Conservation (phyloP, 1,140 invertebrate species). For the Pristionchus pacificus region DNA sequence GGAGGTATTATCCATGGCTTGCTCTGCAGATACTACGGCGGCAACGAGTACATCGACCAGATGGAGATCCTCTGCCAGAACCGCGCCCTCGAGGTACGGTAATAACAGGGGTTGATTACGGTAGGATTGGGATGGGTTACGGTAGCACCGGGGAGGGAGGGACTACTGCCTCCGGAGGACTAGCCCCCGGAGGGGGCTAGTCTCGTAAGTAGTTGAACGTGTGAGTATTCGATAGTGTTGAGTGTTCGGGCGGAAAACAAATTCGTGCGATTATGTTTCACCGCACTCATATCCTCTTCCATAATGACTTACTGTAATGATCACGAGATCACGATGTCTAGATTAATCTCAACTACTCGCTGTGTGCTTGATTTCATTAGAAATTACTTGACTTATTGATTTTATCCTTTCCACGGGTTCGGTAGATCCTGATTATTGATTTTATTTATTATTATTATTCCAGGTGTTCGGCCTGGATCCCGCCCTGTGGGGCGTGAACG, state of each 20-base stretch:
- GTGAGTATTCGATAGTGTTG: no score
- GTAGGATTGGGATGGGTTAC: background rate
- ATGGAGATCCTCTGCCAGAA: slow-evolving; percentile 83
- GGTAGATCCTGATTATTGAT: no score
- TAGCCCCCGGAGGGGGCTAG: no score
- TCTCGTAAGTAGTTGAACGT: no score
- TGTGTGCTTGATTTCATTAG: no score
- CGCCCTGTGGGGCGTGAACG: slow-evolving; percentile 92
- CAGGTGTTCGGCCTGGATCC: slow-evolving; percentile 76
- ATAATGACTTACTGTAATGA: background rate
- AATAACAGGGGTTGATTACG: background rate
- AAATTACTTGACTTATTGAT: no score
- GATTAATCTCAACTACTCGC: no score
- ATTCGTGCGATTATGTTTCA: background rate
- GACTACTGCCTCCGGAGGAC: no score
- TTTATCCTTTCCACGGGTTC: no score
- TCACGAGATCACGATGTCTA: no score
- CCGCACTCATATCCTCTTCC: background rate
- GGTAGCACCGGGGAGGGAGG: no score
- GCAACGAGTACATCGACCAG: slow-evolving; percentile 92
- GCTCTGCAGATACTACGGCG: slow-evolving; percentile 79
- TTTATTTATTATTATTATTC: background rate
- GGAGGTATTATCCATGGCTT: background rate
- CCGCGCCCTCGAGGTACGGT: slow-evolving; percentile 67
- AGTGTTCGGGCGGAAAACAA: no score